Conservation (phyloP, 1,140 invertebrate species). For the Drosophila tani region DNA sequence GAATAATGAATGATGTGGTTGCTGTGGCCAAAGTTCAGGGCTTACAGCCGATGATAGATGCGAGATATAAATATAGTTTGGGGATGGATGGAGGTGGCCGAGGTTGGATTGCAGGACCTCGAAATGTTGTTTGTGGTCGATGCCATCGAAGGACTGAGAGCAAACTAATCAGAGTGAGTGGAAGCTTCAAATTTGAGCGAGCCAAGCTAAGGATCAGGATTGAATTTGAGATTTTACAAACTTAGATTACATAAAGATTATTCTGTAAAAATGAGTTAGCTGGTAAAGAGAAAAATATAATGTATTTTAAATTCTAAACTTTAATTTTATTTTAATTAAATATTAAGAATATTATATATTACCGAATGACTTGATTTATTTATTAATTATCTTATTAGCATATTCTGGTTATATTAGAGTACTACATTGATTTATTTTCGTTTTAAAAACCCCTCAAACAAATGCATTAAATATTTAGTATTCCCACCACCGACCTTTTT, state of each 20-base stretch:
- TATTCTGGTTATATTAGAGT: no score
- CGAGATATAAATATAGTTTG: constrained; percentile 27
- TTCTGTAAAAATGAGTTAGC: no score
- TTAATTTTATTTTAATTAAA: no score
- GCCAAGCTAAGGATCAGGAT: constrained; percentile 1
- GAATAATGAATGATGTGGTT: constrained; percentile 54
- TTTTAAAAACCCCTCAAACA: no score
- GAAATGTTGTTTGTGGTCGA: constrained; percentile 32
- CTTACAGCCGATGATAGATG: constrained; percentile 49
- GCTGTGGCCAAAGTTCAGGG: constrained; percentile 50
- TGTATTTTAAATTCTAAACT: no score
- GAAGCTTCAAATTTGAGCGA: constrained; percentile 7
- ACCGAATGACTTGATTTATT: no score
- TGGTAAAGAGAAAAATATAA: no score
- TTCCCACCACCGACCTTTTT: neutral
- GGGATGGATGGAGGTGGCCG: neutral
- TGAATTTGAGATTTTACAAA: neutral
- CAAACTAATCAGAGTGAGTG: constrained; percentile 48
- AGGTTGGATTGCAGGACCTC: constrained; percentile 6
- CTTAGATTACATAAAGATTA: no score
- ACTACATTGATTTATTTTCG: neutral
- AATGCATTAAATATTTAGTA: neutral
- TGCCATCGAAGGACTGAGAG: constrained; percentile 13
- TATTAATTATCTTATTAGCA: neutral
- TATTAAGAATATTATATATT: neutral